These are phyloP conservation scores for Zosterops lateralis DNA, from an alignment of 2,113 vertebrate genomes.

Conservation along the genomic window DNA sequence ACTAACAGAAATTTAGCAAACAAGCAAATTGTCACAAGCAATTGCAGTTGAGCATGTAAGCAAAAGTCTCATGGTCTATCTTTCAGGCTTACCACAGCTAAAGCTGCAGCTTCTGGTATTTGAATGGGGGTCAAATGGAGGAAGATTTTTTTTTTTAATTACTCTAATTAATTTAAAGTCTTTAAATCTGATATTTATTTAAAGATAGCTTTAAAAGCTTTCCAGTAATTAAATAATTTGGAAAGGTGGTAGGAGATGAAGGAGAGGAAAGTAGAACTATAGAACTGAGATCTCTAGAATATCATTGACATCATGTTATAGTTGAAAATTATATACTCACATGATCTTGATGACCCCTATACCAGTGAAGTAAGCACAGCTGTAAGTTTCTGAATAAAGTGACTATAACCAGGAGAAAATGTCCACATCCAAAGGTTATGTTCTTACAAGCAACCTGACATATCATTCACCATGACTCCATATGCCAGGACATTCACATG, in stretches of 20 bases:
- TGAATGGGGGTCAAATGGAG: neutral
- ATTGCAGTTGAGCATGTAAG: neutral
- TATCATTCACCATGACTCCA: neutral
- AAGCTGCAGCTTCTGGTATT: neutral
- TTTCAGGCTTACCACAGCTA: neutral
- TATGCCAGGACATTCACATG: neutral
- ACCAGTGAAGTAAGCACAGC: neutral
- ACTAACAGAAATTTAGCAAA: neutral
- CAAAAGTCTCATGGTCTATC: neutral
- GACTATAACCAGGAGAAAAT: neutral
- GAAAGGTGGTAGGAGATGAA: neutral
- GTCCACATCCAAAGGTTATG: neutral
- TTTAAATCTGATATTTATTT: neutral
- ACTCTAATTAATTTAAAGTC: neutral
- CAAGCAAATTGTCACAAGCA: neutral
- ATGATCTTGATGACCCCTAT: neutral
- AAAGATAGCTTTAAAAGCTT: neutral
- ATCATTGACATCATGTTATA: neutral
- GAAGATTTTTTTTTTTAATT: neutral
- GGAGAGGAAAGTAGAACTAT: neutral
- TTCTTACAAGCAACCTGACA: neutral
- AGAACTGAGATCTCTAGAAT: neutral
- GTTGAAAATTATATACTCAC: neutral
- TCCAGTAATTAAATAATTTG: neutral
- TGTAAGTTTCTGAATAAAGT: neutral